Conservation (phyloP, 2,113 vertebrate genomes). For the Aphyosemion australe region DNA sequence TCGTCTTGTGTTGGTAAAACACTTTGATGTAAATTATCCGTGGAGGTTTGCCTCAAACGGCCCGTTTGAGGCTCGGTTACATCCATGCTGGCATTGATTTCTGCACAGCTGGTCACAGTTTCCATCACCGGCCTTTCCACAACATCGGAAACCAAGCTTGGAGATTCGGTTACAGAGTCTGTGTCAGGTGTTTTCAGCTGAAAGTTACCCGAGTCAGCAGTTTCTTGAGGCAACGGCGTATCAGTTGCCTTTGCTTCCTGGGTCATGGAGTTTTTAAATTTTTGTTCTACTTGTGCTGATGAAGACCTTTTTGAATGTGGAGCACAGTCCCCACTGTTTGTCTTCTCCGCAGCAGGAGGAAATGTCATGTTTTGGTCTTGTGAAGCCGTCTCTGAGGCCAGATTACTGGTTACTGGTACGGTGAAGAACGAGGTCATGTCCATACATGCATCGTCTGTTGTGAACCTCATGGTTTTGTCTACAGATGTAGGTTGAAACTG, state of each 20-base stretch:
- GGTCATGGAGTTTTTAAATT: conserved; percentile 41
- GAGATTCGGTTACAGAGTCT: neutral
- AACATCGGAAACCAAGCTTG: neutral
- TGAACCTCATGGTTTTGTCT: conserved; percentile 24
- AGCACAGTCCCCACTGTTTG: neutral
- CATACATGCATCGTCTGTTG: neutral
- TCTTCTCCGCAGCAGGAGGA: conserved; percentile 10
- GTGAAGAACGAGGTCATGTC: conserved; percentile 3
- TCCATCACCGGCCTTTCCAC: conserved; percentile 12
- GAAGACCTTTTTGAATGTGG: neutral
- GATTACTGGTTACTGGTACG: conserved; percentile 15
- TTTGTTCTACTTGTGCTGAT: conserved; percentile 60
- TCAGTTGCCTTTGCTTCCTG: conserved; percentile 22
- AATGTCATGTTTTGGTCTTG: neutral
- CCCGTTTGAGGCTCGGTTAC: conserved; percentile 8
- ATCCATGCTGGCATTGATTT: conserved; percentile 18
- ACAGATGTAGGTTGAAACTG: neutral
- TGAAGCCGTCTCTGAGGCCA: conserved; percentile 4
- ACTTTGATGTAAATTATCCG: too few relatives aligned
- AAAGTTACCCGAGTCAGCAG: neutral
- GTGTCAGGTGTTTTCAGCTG: neutral
- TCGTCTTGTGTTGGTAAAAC: too few relatives aligned
- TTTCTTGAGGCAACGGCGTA: neutral
- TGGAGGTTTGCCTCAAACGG: too few relatives aligned
- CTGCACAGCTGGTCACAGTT: conserved; percentile 18